Evolutionary conservation across 2,113 vertebrate genomes (phyloP).

Genomic region (Malurus melanocephalus): DNA sequence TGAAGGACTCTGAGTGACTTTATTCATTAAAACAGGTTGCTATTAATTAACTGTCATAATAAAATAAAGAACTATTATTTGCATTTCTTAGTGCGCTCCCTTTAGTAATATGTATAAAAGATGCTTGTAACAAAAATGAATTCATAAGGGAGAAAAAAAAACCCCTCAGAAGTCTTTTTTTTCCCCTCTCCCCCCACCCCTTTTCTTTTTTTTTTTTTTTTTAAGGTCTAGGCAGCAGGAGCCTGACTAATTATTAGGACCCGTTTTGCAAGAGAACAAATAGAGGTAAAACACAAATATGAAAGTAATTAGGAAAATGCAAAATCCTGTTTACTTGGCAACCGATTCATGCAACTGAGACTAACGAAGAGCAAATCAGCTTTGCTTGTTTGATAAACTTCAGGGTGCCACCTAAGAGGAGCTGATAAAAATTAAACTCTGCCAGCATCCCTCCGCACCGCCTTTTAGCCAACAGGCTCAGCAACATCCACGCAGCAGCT

Average conservation of each 20-base stretch:
- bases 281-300: conserved; percentile 74
- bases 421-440: conserved; percentile 57
- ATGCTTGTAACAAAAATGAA: conserved; percentile 80
- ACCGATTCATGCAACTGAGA: conserved; percentile 61
- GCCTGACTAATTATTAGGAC: conserved; percentile 72
- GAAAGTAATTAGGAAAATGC: conserved; percentile 75
- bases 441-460: conserved; percentile 18
- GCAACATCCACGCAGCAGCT: background rate
- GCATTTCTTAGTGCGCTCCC: conserved; percentile 77
- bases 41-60: conserved; percentile 90
- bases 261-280: conserved; percentile 67
- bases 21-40: conserved; percentile 89
- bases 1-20: conserved; percentile 84
- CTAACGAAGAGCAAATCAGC: conserved; percentile 61
- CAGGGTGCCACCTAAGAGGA: conserved; percentile 44
- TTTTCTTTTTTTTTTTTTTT: conserved; percentile 24
- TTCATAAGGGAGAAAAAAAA: conserved; percentile 60
- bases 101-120: conserved; percentile 79
- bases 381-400: conserved; percentile 67
- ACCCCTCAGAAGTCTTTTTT: conserved; percentile 27
- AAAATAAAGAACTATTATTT: conserved; percentile 87
- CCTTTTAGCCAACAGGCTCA: background rate
- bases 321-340: conserved; percentile 72
- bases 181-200: background rate
- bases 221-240: conserved; percentile 62